Conservation (phyloP, 2,888 invertebrate genomes). For the Phania funesta region DNA sequence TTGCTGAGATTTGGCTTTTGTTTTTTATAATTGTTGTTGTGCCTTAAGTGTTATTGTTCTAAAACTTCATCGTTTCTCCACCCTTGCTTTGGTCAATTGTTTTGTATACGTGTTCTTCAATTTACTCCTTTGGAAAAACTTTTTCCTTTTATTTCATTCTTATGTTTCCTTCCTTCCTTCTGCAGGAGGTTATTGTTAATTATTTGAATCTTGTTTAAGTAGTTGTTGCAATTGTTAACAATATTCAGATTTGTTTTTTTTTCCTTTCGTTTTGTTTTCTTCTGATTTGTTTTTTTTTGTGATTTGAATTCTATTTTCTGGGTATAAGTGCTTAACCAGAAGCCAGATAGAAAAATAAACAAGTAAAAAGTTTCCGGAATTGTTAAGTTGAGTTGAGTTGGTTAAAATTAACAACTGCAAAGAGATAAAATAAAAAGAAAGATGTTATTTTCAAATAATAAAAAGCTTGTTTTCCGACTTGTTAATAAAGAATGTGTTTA, state of each 20-base stretch:
- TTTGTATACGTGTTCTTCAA: neutral
- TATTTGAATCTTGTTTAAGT: neutral
- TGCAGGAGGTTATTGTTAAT: neutral
- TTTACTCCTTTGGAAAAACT: neutral
- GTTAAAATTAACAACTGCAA: constrained; percentile 12
- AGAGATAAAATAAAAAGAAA: neutral
- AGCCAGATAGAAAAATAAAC: neutral
- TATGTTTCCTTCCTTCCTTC: neutral
- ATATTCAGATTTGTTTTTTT: neutral
- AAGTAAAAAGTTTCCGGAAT: neutral
- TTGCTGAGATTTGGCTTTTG: neutral
- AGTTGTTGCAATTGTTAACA: constrained; percentile 4
- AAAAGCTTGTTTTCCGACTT: no score
- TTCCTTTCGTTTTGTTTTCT: neutral
- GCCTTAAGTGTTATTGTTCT: constrained; percentile 32
- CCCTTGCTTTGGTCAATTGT: neutral
- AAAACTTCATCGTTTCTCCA: neutral
- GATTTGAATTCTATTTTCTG: neutral
- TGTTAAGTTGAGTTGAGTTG: neutral
- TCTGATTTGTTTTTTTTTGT: constrained; percentile 14
- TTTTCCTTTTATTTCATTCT: neutral
- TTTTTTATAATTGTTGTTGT: neutral
- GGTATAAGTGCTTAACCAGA: neutral
- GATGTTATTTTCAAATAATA: neutral
- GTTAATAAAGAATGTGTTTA: no score